These are phyloP conservation scores for Centropyge bicolor DNA, from an alignment of 2,797 vertebrate genomes.

Conservation along the genomic window DNA sequence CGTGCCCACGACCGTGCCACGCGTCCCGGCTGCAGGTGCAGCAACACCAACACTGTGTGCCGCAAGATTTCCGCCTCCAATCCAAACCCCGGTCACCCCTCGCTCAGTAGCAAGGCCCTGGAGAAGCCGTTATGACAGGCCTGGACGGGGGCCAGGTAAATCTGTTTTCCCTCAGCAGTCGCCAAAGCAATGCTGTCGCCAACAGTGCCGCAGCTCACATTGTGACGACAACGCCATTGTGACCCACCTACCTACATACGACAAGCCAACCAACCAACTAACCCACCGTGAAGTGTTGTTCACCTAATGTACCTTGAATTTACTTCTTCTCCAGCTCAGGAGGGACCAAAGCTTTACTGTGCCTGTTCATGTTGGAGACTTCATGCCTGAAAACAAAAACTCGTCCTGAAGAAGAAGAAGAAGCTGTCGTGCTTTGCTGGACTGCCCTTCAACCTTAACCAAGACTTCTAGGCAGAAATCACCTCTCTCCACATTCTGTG, in stretches of 20 bases:
- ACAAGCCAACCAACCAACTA: slow-evolving; percentile 33
- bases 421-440: slow-evolving; percentile 51
- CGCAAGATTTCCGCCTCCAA: slow-evolving; percentile 93
- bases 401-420: slow-evolving; percentile 37
- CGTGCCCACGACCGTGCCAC: slow-evolving; percentile 90
- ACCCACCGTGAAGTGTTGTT: slow-evolving; percentile 53
- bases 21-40: slow-evolving; percentile 96
- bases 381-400: slow-evolving; percentile 39
- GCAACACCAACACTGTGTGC: slow-evolving; percentile 97
- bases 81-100: slow-evolving; percentile 75
- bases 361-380: slow-evolving; percentile 74
- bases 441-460: slow-evolving; percentile 58
- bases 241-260: slow-evolving; percentile 49
- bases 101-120: slow-evolving; percentile 90
- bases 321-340: slow-evolving; percentile 70
- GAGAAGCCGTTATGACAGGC: slow-evolving; percentile 96
- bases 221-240: slow-evolving; percentile 44
- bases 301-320: slow-evolving; percentile 69
- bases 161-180: slow-evolving; percentile 37
- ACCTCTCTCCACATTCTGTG: slow-evolving; percentile 38
- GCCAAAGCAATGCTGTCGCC: slow-evolving; percentile 62
- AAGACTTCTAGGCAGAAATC: slow-evolving; percentile 38
- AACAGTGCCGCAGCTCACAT: slow-evolving; percentile 54
- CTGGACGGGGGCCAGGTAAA: slow-evolving; percentile 24
- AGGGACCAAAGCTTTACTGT: slow-evolving; percentile 81